A percentile compares a stretch with the other conserved stretches of the same genome.
phyloP scores from a whole-genome alignment of 2,113 vertebrate genomes.

The Meleagris gallopavo region DNA sequence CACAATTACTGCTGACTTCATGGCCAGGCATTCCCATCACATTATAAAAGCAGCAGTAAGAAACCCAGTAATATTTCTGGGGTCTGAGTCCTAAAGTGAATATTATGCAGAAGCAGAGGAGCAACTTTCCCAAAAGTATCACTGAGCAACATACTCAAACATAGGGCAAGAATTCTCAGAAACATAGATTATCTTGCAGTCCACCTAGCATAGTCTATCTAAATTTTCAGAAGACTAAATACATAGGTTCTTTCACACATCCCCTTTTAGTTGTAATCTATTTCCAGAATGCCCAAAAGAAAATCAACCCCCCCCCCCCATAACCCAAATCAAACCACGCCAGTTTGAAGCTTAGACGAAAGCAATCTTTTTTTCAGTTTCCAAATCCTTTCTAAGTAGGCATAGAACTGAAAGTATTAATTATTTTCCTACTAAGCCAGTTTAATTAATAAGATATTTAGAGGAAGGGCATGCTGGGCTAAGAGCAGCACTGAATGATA shows the following conservation, averaged over 20 bases:
- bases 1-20: fast-evolving
- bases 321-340: neutral
- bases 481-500: slow-evolving; percentile 33
- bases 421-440: slow-evolving; percentile 56
- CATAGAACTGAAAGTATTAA: slow-evolving; percentile 58
- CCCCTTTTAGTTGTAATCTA: neutral
- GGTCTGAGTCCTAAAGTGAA: neutral
- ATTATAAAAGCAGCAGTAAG: neutral
- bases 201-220: neutral
- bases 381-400: slow-evolving; percentile 55
- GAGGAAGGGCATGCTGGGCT: slow-evolving; percentile 49
- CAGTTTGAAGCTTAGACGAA: neutral
- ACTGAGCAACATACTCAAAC: neutral
- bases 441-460: slow-evolving; percentile 71
- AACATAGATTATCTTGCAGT: neutral
- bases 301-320: neutral
- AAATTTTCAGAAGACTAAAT: neutral
- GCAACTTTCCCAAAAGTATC: neutral
- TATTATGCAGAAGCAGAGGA: neutral
- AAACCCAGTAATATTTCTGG: neutral
- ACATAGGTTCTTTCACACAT: neutral
- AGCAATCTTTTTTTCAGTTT: slow-evolving; percentile 20
- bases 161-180: neutral
- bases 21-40: neutral
- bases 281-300: neutral